Evolutionary conservation across 1,140 invertebrate species (phyloP).

Genomic region (Drosophila mauritiana): DNA sequence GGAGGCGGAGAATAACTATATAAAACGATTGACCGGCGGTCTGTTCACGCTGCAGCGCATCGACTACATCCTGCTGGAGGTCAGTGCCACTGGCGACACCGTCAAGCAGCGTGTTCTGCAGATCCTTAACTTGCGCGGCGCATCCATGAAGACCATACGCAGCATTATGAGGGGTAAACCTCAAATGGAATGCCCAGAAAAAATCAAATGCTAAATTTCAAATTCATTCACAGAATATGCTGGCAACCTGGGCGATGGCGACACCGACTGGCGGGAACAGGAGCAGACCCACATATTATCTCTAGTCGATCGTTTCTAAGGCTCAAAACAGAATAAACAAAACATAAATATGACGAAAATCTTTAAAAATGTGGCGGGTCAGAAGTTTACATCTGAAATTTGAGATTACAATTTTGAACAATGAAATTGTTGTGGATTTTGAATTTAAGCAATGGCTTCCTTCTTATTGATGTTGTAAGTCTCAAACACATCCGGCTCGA

Average conservation of each 20-base stretch:
- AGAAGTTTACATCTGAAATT: slow-evolving; percentile 18
- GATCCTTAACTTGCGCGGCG: slow-evolving; percentile 94
- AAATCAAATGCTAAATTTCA: neutral
- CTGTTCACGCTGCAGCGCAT: slow-evolving; percentile 98
- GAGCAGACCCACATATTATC: slow-evolving; percentile 97
- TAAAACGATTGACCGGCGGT: slow-evolving; percentile 95
- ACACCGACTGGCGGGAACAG: slow-evolving; percentile 91
- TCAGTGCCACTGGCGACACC: slow-evolving; percentile 91
- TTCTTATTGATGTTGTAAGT: neutral
- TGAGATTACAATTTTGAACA: neutral
- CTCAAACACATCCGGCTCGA: neutral
- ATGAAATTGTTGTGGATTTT: neutral
- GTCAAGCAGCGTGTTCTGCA: slow-evolving; percentile 95
- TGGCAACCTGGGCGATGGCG: slow-evolving; percentile 96
- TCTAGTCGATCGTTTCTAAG: slow-evolving; percentile 97
- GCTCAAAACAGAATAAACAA: slow-evolving; percentile 39
- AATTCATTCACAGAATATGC: slow-evolving; percentile 91
- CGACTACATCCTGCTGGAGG: slow-evolving; percentile 97
- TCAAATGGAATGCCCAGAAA: neutral
- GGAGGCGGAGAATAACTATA: slow-evolving; percentile 93
- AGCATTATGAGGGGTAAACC: slow-evolving; percentile 94
- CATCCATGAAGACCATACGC: slow-evolving; percentile 96
- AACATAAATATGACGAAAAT: neutral
- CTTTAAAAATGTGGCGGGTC: slow-evolving; percentile 5
- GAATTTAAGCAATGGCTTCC: slow-evolving; percentile 22